Conservation (phyloP, 1,140 invertebrate genomes). For the Apis cerana region DNA sequence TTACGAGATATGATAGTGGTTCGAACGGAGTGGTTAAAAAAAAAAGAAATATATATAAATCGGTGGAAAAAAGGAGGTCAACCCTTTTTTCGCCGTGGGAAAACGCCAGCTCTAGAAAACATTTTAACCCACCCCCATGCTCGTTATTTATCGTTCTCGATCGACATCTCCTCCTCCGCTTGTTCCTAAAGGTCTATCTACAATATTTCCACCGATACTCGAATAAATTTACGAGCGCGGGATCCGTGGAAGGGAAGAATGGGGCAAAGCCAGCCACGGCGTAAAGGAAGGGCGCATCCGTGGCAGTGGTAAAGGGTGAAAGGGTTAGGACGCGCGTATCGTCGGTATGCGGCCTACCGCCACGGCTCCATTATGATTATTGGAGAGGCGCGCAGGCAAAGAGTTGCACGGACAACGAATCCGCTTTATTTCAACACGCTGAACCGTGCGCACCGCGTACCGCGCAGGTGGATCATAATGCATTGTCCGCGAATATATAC, state of each 20-base stretch:
- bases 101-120: not conserved
- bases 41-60: not conserved
- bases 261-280: not conserved
- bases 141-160: constrained; percentile 16
- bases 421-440: constrained; percentile 36
- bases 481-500: constrained; percentile 7
- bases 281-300: not conserved
- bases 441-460: constrained; percentile 4
- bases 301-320: not conserved
- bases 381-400: constrained; percentile 17
- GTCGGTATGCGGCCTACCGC: constrained; percentile 9
- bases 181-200: not conserved
- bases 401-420: not conserved
- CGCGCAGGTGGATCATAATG: constrained; percentile 5
- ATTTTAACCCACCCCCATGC: not conserved
- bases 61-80: constrained; percentile 11
- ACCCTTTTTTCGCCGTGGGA: not conserved
- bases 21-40: too few relatives aligned
- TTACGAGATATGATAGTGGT: constrained; percentile 1
- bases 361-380: constrained; percentile 33
- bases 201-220: not conserved
- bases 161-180: not conserved
- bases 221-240: not conserved
- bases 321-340: not conserved
- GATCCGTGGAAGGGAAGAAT: not conserved